A percentile compares a stretch with the other conserved stretches of the same genome.
phyloP scores from a whole-genome alignment of 2,113 vertebrate genomes.

The Rhea americana region DNA sequence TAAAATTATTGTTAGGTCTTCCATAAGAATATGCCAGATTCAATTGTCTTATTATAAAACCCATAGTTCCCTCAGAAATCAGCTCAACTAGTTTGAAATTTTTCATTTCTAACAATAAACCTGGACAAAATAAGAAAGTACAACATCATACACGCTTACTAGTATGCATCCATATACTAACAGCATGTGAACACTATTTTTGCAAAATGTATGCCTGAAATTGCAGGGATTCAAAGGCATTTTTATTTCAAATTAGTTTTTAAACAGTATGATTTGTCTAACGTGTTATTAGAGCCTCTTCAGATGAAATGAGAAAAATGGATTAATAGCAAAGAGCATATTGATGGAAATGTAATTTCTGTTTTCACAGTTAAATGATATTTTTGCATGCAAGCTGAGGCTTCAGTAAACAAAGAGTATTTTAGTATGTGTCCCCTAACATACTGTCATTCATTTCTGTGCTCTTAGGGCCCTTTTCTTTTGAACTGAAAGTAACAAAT shows the following conservation, averaged over 20 bases:
- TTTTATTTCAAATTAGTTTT: conserved; percentile 55
- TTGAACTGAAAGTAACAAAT: conserved; percentile 10
- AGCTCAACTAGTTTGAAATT: neutral
- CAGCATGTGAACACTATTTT: conserved; percentile 4
- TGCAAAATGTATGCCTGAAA: conserved; percentile 20
- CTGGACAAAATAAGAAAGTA: neutral
- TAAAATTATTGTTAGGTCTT: neutral
- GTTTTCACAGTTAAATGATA: conserved; percentile 55
- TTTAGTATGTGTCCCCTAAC: conserved; percentile 7
- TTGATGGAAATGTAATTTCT: conserved; percentile 73
- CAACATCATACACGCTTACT: neutral
- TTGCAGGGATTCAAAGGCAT: conserved; percentile 23
- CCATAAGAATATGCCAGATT: neutral
- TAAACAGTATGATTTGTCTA: conserved; percentile 49
- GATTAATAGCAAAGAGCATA: conserved; percentile 65
- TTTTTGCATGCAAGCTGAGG: conserved; percentile 28
- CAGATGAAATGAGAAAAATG: conserved; percentile 58
- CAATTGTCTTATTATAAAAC: neutral
- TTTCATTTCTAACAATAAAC: neutral
- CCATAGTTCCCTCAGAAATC: neutral
- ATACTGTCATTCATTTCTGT: neutral
- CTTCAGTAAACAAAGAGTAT: neutral
- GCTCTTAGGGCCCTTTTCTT: neutral
- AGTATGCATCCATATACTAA: neutral
- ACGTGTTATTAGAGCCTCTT: conserved; percentile 59